A percentile compares a stretch with the other conserved stretches of the same genome.
These are phyloP conservation scores for Hydrotaea diabolus DNA, from an alignment of 2,888 invertebrate species.

Conservation along the genomic window DNA sequence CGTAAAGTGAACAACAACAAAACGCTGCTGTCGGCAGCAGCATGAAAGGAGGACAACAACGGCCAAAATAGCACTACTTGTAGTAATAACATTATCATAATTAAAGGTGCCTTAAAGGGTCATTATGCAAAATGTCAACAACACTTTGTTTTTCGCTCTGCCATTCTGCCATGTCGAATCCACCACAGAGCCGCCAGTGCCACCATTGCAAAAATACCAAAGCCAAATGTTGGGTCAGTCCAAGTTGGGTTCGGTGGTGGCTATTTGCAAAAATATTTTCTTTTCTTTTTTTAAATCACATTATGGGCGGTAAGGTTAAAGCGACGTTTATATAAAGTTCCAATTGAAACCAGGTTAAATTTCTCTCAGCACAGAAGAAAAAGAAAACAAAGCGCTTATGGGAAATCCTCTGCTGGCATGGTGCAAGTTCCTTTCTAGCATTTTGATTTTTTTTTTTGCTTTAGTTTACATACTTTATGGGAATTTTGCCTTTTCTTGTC, in stretches of 20 bases:
- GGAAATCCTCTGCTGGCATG: constrained; percentile 18
- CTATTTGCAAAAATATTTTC: no score
- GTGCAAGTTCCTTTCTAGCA: not conserved
- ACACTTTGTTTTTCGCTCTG: constrained; percentile 43
- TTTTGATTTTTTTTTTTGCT: not conserved
- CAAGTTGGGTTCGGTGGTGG: constrained; percentile 16
- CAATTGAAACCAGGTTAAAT: constrained; percentile 33
- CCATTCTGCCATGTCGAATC: not conserved
- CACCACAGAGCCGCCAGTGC: not conserved
- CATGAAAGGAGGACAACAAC: constrained; percentile 6
- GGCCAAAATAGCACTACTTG: constrained; percentile 30
- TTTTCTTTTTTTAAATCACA: not conserved
- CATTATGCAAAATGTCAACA: constrained; percentile 64
- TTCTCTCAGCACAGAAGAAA: constrained; percentile 7
- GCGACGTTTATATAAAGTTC: constrained; percentile 1
- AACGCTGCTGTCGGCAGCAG: not conserved
- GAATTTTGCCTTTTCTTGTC: not conserved
- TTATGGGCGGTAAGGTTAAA: constrained; percentile 21
- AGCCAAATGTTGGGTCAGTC: constrained; percentile 50
- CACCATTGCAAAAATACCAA: not conserved
- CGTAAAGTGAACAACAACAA: constrained; percentile 13
- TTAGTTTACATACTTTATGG: not conserved
- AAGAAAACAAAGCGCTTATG: constrained; percentile 13
- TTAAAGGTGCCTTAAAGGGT: constrained; percentile 62
- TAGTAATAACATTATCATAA: constrained; percentile 55